phyloP scores from a whole-genome alignment of 1,140 invertebrate species.

The Argopecten irradians region DNA sequence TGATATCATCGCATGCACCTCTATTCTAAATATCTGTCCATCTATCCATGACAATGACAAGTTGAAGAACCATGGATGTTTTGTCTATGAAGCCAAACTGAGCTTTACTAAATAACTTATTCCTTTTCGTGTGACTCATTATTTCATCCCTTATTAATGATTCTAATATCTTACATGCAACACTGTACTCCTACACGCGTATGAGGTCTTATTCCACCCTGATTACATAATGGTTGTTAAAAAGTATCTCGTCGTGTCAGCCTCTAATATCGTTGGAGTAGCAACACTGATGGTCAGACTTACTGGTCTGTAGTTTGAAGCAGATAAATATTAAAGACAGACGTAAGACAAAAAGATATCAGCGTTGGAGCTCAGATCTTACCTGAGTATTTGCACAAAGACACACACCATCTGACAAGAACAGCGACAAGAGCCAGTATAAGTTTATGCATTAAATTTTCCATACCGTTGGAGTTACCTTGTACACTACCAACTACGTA shows the following conservation, averaged over 20 bases:
- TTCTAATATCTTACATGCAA: no score
- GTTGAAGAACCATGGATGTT: no score
- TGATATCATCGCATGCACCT: no score
- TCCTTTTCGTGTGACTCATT: no score
- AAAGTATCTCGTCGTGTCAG: no score
- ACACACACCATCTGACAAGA: constrained; percentile 85
- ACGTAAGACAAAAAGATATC: background rate
- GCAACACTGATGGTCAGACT: background rate
- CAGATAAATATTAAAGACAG: background rate
- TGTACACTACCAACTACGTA: background rate
- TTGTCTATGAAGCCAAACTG: no score
- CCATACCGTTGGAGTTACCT: background rate
- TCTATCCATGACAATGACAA: no score
- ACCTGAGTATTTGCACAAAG: constrained; percentile 85
- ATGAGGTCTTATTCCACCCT: no score
- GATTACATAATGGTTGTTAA: background rate
- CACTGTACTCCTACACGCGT: no score
- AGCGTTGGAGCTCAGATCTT: constrained; percentile 26
- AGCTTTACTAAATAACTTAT: no score
- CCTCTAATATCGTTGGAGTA: background rate
- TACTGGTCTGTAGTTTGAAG: background rate
- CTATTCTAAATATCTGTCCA: no score
- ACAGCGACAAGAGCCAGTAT: constrained; percentile 60
- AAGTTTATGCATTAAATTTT: constrained; percentile 25
- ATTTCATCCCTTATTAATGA: no score